Percentiles rank a stretch among this genome's conserved stretches.
These are phyloP conservation scores for Dryobates pubescens DNA, from an alignment of 2,797 vertebrate species.

Conservation along the genomic window DNA sequence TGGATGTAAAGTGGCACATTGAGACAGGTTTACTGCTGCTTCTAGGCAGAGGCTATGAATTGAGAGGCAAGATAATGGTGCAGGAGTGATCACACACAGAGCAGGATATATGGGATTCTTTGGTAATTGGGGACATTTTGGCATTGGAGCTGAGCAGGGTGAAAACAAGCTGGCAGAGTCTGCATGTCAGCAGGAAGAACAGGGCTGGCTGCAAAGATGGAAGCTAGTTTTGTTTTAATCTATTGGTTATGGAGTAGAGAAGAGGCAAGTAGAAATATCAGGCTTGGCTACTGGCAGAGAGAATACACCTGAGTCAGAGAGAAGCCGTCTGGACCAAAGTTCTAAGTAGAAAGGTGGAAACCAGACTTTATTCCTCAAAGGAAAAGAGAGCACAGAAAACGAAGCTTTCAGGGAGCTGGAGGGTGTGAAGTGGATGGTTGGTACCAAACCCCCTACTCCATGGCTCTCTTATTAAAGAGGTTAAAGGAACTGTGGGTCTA, in stretches of 20 bases:
- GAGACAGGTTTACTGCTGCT: slow-evolving; percentile 59
- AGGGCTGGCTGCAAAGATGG: slow-evolving; percentile 38
- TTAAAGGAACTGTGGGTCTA: slow-evolving; percentile 68
- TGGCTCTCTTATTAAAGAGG: slow-evolving; percentile 66
- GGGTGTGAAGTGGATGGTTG: slow-evolving; percentile 65
- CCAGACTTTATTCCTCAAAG: slow-evolving; percentile 68
- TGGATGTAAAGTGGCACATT: slow-evolving; percentile 45
- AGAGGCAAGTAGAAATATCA: slow-evolving; percentile 33
- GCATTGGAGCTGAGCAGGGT: slow-evolving; percentile 42
- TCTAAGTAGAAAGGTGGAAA: slow-evolving; percentile 69
- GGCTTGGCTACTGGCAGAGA: slow-evolving; percentile 47
- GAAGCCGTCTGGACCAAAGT: slow-evolving; percentile 56
- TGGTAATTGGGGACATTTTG: slow-evolving; percentile 69
- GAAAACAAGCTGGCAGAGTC: slow-evolving; percentile 41
- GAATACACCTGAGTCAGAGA: slow-evolving; percentile 49
- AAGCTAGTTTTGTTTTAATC: slow-evolving; percentile 58
- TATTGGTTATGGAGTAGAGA: slow-evolving; percentile 34
- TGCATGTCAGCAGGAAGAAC: slow-evolving; percentile 8
- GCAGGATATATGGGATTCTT: slow-evolving; percentile 56
- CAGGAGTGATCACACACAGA: slow-evolving; percentile 40
- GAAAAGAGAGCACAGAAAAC: slow-evolving; percentile 55
- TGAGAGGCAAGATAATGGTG: slow-evolving; percentile 3
- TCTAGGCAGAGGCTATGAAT: slow-evolving; percentile 57
- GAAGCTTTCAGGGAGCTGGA: slow-evolving; percentile 63
- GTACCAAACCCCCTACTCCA: slow-evolving; percentile 63